These are phyloP conservation scores for Pogonognathellus flavescens DNA, from an alignment of 1,140 invertebrate species.

Conservation along the genomic window DNA sequence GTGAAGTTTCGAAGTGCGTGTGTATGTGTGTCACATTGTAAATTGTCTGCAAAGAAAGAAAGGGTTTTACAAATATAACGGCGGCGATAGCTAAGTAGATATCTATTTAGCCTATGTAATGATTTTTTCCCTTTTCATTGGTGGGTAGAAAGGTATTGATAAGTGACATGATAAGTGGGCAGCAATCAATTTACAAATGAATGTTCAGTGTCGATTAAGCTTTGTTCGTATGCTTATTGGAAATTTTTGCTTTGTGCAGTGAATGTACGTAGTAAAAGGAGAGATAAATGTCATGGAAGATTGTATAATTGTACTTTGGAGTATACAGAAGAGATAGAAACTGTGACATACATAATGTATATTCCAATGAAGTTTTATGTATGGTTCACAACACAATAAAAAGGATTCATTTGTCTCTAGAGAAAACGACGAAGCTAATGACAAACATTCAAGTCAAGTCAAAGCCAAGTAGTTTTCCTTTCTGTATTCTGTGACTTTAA, in stretches of 20 bases:
- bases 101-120: background rate
- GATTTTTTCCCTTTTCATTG: conserved; percentile 21
- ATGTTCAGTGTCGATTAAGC: too few relatives aligned
- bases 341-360: conserved; percentile 39
- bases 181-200: background rate
- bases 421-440: conserved; percentile 4
- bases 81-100: background rate
- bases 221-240: too few relatives aligned
- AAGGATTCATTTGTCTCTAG: conserved; percentile 54
- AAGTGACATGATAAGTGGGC: conserved; percentile 1
- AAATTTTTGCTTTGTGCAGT: too few relatives aligned
- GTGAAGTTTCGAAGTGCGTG: conserved; percentile 33
- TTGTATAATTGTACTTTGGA: background rate
- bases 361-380: conserved; percentile 47
- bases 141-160: background rate
- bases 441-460: conserved; percentile 18
- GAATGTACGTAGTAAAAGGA: too few relatives aligned
- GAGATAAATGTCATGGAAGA: too few relatives aligned
- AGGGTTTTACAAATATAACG: background rate
- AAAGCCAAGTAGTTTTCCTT: conserved; percentile 13
- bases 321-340: background rate
- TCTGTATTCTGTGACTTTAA: background rate
- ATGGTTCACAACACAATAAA: conserved; percentile 54
- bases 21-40: background rate
- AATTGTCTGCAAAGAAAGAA: background rate